Conservation (phyloP, 2,888 invertebrate genomes). For the Agonopterix heracliana region DNA sequence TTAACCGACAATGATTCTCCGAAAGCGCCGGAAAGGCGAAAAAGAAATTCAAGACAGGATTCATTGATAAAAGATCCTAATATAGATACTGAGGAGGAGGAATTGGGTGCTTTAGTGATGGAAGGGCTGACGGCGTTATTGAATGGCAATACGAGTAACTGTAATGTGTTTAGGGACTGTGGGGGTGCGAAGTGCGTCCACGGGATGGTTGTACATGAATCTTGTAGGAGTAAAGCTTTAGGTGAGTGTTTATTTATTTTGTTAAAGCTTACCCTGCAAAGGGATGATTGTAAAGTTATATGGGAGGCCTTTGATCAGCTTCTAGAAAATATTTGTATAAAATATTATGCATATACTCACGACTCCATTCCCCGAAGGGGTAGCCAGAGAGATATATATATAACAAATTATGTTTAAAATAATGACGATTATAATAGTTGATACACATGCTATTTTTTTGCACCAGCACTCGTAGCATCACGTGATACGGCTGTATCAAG, state of each 20-base stretch:
- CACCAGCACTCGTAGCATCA: too few species aligned
- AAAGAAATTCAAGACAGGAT: constrained; percentile 51
- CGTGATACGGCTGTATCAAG: too few species aligned
- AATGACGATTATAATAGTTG: too few species aligned
- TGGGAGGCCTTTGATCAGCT: too few species aligned
- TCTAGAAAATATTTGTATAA: neutral
- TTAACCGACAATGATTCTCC: constrained; percentile 48
- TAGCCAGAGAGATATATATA: neutral
- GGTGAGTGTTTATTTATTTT: constrained; percentile 55
- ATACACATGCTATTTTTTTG: too few species aligned
- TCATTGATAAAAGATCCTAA: constrained; percentile 64
- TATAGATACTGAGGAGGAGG: constrained; percentile 79
- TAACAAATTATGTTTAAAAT: too few species aligned
- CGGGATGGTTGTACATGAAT: constrained; percentile 88
- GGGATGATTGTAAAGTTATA: too few species aligned
- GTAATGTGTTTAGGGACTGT: constrained; percentile 94
- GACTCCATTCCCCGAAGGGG: neutral
- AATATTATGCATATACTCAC: neutral
- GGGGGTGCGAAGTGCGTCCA: constrained; percentile 95
- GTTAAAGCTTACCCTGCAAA: neutral
- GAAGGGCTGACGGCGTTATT: constrained; percentile 91
- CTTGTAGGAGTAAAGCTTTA: constrained; percentile 88
- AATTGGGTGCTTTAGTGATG: constrained; percentile 89
- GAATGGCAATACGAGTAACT: constrained; percentile 90
- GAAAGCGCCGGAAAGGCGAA: constrained; percentile 60